A percentile compares a stretch with the other conserved stretches of the same genome.
Evolutionary conservation across 92 coral and sea anemone genomes (phyloP).

Genomic region (Pocillopora meandrina): DNA sequence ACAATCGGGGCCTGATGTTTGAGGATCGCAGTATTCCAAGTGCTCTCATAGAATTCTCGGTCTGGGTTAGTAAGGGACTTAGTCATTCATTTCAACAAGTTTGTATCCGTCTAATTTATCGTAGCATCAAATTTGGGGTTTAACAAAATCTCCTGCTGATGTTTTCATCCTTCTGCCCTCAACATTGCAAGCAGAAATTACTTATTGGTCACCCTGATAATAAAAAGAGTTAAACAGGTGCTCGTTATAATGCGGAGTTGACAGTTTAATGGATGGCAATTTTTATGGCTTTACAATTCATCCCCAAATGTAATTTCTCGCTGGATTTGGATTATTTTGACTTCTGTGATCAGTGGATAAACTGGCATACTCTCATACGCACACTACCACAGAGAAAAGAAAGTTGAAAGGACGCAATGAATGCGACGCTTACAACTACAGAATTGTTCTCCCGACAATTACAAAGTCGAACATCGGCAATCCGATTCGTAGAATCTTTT

Average conservation of each 20-base stretch:
- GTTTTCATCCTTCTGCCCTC: too few relatives aligned
- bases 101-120: too few relatives aligned
- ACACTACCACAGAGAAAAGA: not conserved
- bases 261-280: too few relatives aligned
- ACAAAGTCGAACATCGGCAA: not conserved
- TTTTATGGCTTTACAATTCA: too few relatives aligned
- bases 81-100: not conserved
- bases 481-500: not conserved
- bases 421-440: not conserved
- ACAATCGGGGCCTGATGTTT: slow-evolving; percentile 1
- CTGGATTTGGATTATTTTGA: too few relatives aligned
- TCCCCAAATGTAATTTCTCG: too few relatives aligned
- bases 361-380: not conserved
- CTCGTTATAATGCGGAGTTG: too few relatives aligned
- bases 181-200: too few relatives aligned
- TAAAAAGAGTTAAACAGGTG: too few relatives aligned
- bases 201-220: too few relatives aligned
- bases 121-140: not conserved
- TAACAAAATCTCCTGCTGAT: too few relatives aligned
- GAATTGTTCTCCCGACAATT: not conserved
- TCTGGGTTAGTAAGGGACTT: slow-evolving; percentile 77
- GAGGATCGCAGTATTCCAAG: slow-evolving; percentile 85
- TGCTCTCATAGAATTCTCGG: slow-evolving; percentile 94
- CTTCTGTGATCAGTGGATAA: too few relatives aligned
- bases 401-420: not conserved